These are phyloP conservation scores for Cheiracanthium punctorium DNA, from an alignment of 2,888 invertebrate species.

Conservation along the genomic window DNA sequence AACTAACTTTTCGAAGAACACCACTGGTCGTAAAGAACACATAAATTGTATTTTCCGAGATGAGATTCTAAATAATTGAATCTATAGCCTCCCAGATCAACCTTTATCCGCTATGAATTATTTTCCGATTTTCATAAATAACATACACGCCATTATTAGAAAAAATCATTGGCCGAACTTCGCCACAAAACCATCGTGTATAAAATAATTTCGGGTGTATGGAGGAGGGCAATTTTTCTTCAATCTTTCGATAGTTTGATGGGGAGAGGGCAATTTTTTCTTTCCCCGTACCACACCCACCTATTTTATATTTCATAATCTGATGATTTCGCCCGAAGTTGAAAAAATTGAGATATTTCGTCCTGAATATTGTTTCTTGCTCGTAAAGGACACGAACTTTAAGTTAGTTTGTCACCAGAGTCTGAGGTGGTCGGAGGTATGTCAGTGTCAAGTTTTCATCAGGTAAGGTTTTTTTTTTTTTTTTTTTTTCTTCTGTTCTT, in stretches of 20 bases:
- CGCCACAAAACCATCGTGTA: not conserved
- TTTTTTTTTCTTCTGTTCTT: too few species aligned
- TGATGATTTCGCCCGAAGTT: conserved; percentile 13
- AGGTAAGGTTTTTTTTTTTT: not conserved
- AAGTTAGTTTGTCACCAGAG: not conserved
- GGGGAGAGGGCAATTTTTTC: conserved; percentile 7
- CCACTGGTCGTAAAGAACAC: too few species aligned
- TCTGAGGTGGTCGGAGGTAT: not conserved
- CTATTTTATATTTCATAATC: conserved; percentile 33
- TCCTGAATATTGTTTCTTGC: conserved; percentile 40
- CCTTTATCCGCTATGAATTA: not conserved
- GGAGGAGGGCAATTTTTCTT: conserved; percentile 24
- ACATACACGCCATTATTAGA: not conserved
- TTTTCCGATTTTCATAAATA: not conserved
- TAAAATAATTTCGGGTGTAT: not conserved
- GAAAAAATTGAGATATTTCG: conserved; percentile 42
- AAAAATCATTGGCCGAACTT: not conserved
- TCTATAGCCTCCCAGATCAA: too few species aligned
- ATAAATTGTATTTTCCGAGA: too few species aligned
- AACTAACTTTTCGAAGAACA: too few species aligned
- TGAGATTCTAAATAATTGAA: too few species aligned
- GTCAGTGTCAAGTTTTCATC: not conserved
- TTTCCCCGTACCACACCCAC: conserved; percentile 36
- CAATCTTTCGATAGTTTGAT: conserved; percentile 40
- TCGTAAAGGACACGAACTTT: conserved; percentile 14